Conservation (phyloP, 30 jellyfish, hydroid and myxozoan genomes). For the Aurelia sp. region DNA sequence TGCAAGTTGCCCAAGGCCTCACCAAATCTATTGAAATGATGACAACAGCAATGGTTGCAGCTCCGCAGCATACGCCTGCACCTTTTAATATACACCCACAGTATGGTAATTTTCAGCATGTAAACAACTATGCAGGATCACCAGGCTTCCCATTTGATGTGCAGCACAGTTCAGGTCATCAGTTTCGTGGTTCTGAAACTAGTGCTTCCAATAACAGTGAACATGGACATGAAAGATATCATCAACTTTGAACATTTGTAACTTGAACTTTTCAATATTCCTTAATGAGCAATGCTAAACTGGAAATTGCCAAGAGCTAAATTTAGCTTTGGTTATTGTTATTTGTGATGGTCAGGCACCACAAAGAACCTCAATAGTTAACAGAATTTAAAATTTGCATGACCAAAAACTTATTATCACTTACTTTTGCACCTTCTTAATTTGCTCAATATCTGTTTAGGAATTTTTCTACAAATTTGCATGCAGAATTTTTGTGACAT, state of each 20-base stretch:
- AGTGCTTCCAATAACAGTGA: background rate
- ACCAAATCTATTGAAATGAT: constrained; percentile 49
- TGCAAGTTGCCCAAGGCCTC: constrained; percentile 50
- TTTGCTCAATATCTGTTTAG: too few relatives aligned
- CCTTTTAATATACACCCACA: constrained; percentile 47
- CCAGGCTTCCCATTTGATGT: constrained; percentile 11
- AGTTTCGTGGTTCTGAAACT: background rate
- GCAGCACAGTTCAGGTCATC: background rate
- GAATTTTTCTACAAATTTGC: background rate
- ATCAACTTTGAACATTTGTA: constrained; percentile 10
- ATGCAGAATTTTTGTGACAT: too few relatives aligned
- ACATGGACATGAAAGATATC: constrained; percentile 22
- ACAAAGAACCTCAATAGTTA: too few relatives aligned
- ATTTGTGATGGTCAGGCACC: background rate
- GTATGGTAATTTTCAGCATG: constrained; percentile 29
- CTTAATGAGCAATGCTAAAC: background rate
- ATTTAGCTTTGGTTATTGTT: background rate
- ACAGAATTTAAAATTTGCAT: too few relatives aligned
- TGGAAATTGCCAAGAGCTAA: background rate
- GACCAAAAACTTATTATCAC: too few relatives aligned
- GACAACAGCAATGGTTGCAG: constrained; percentile 32
- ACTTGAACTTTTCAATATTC: background rate
- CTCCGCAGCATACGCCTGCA: constrained; percentile 50
- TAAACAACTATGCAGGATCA: constrained; percentile 22
- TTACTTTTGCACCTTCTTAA: too few relatives aligned